Evolutionary conservation across 2,888 invertebrate species (phyloP), one percentile per base, ranked within the genome.

Genomic region (Malachius bipustulatus): DNA sequence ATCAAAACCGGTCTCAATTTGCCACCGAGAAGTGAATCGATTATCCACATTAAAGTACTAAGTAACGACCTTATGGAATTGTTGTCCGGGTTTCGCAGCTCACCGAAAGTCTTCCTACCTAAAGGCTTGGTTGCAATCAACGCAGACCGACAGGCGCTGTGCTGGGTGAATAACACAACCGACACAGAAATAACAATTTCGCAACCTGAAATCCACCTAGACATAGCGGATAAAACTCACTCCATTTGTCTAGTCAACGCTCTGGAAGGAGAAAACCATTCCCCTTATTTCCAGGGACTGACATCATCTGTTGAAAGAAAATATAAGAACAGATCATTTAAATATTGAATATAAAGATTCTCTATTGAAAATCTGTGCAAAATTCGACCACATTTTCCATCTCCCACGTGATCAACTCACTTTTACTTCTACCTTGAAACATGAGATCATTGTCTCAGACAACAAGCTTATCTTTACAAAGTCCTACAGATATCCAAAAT

Each of bases 401-500:
- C 27, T 42, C n/a, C 37, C 38, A 16, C 38, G 37, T 14, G 42
- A 47, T 26, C 16, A 37, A 24, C 29, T 48, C 32, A 41, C 44
- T n/a, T 31, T 14, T 4, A 46, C 46, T 3, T 38, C 37, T 26
- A 30, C 46, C 6, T 43, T 55, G 1, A 50, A 49, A 37, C 59
- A 62, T 26, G 37, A 50, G 30, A 62, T 63, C n/a, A 40, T 43
- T 16, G 54, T 52, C 1, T 46, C 38, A 1, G 43, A 47, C 2
- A 32, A 46, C 4, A 39, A 42, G 4, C 57, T 56, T 1, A 47
- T 57, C 3, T 50, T 47, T 30, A 39, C 50, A 0, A 56, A 57
- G 47, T 45, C 47, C 3, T 59, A 60, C 38, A 41, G 57, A 6
- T 58, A 57, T 35, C 60, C 59, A 0, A 45, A 14, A 42, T 49